Conservation (phyloP, 1,140 invertebrate genomes). For the Heterodera schachtii region DNA sequence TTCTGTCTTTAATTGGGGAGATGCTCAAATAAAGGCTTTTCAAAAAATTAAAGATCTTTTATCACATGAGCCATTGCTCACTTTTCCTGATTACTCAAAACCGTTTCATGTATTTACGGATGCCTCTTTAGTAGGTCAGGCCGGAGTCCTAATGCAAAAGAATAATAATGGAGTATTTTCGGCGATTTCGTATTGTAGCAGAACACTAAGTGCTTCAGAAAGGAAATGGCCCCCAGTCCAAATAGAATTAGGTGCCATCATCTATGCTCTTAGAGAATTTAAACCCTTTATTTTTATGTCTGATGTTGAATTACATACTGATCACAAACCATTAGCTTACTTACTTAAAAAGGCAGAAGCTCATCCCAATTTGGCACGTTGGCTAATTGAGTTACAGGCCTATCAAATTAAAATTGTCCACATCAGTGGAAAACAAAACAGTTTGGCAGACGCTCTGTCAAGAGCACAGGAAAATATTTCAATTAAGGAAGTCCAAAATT, state of each 20-base stretch:
- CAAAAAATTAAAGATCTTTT: not conserved
- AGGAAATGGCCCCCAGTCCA: slow-evolving; percentile 21
- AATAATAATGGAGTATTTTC: not conserved
- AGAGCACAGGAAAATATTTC: not conserved
- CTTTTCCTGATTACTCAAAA: slow-evolving; percentile 21
- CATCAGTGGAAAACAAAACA: not conserved
- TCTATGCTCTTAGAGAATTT: slow-evolving; percentile 12
- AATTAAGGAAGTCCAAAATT: not conserved
- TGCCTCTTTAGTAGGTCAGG: not conserved
- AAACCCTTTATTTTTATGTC: slow-evolving; percentile 18
- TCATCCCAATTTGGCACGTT: not conserved
- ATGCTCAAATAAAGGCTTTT: slow-evolving; percentile 11
- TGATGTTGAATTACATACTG: slow-evolving; percentile 18
- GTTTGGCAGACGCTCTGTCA: not conserved
- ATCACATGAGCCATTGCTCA: not conserved
- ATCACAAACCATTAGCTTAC: slow-evolving; percentile 6
- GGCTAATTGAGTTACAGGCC: not conserved
- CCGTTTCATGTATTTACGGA: slow-evolving; percentile 25
- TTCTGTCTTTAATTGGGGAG: slow-evolving; percentile 13
- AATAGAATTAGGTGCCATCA: slow-evolving; percentile 7
- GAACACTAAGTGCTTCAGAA: slow-evolving; percentile 5
- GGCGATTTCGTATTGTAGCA: not conserved
- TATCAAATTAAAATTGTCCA: not conserved
- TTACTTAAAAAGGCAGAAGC: not conserved
- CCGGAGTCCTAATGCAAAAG: slow-evolving; percentile 18